These are phyloP conservation scores for Hemiprocne comata DNA, from an alignment of 2,113 vertebrate species.

Conservation along the genomic window DNA sequence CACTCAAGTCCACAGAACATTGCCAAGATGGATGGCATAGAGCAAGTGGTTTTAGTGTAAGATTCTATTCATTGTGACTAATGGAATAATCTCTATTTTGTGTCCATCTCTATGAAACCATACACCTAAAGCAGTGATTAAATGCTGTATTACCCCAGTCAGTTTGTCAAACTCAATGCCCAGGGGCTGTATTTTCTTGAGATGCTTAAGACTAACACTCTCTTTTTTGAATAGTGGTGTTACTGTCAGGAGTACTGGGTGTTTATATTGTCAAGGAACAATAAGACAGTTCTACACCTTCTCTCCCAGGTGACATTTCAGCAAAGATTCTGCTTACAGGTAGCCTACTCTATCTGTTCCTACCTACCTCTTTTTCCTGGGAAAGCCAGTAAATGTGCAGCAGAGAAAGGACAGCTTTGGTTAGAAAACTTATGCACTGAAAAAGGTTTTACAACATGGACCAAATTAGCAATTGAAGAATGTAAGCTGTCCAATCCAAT, in stretches of 20 bases:
- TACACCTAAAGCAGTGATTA: background rate
- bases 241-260: background rate
- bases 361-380: background rate
- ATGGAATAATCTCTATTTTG: background rate
- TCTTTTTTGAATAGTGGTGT: background rate
- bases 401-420: background rate
- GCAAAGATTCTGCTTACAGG: background rate
- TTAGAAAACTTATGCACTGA: background rate
- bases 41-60: background rate
- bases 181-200: background rate
- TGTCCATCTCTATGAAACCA: background rate
- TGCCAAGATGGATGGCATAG: background rate
- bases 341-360: background rate
- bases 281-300: background rate
- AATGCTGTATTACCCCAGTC: background rate
- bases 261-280: background rate
- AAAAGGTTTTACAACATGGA: background rate
- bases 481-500: background rate
- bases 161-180: background rate
- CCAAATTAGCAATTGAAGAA: background rate
- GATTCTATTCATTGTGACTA: background rate
- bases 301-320: background rate
- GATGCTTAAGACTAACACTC: background rate
- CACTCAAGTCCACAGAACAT: background rate
- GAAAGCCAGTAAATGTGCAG: background rate